Base-by-base conservation (phyloP, 2,888 invertebrate species). In the Scaptomyza flava region DNA sequence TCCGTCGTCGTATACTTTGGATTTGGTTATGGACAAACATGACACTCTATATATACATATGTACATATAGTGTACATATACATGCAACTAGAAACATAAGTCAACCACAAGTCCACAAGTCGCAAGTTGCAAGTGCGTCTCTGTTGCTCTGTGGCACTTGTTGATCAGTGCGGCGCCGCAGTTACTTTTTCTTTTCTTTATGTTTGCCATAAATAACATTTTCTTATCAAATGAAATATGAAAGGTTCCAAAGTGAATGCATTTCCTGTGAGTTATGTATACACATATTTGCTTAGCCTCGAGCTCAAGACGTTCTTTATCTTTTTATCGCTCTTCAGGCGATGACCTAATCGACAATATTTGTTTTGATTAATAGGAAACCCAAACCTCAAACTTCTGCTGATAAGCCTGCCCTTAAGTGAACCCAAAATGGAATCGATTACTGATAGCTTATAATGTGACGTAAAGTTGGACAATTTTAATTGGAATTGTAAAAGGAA, bases 321-420 rank as follows among this genome's bases (percentile, higher is more conserved):
- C 50, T 38, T 33, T 48, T 47, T 68, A 79, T 79, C 82, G 64
- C 68, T 23, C 8, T 54, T 14, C 69, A 33, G 11, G 87, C 62
- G 27, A 27, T 86, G 86, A 88, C 84, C 84, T 70, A 88, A 88
- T 83, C 45, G 65, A 69, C 56, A 88, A 85, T 85, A 85, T 88
- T 85, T 88, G 68, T 70, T 51, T 68, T 71, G 73, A 68, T 83
- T 87, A 77, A 62, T 51, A 23, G 56, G n/a, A 12, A 36, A 17
- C 34, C 53, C 46, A 27, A 53, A 43, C 53, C 31, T 23, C 12
- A 20, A 11, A 52, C 30, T 51, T n/a, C 50, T 60, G 11, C 47
- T 58, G 73, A 86, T 80, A 78, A 75, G 78, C 48, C n/a, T 41
- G 79, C 38, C 50, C 79, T 69, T 45, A 62, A 68, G 52, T 84